These are phyloP conservation scores for Xenentodon cancila DNA, from an alignment of 2,797 vertebrate species.

Conservation along the genomic window DNA sequence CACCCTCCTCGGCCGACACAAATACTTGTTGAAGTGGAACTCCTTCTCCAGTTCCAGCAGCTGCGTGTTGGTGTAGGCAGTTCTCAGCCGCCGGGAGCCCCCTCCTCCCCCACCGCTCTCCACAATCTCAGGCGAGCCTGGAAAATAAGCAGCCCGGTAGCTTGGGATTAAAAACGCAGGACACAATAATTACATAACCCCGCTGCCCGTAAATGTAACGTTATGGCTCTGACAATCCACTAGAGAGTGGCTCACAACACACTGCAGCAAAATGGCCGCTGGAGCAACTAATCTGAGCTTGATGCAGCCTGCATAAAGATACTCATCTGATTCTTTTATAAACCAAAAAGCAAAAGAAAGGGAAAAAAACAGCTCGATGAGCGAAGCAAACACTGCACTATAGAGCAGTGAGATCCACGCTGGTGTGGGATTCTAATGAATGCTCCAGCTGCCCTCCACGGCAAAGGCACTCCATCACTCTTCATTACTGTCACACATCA, in stretches of 20 bases:
- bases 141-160: slow-evolving; percentile 50
- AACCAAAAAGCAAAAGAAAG: not conserved
- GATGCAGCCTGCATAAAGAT: slow-evolving; percentile 16
- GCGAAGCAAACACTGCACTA: slow-evolving; percentile 27
- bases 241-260: slow-evolving; percentile 63
- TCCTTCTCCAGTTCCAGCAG: slow-evolving; percentile 99
- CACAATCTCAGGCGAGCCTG: slow-evolving; percentile 91
- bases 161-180: slow-evolving; percentile 66
- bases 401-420: slow-evolving; percentile 82
- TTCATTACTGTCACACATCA: slow-evolving; percentile 99
- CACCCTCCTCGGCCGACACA: slow-evolving; percentile 95
- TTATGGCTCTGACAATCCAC: slow-evolving; percentile 57
- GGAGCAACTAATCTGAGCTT: slow-evolving; percentile 65
- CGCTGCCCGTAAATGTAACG: slow-evolving; percentile 29
- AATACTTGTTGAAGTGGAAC: slow-evolving; percentile 99
- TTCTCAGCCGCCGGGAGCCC: slow-evolving; percentile 93
- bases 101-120: slow-evolving; percentile 87
- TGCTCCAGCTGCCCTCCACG: slow-evolving; percentile 95
- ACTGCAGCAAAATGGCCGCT: slow-evolving; percentile 94
- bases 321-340: slow-evolving; percentile 31
- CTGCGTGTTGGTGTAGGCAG: slow-evolving; percentile 99
- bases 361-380: slow-evolving; percentile 28
- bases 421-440: slow-evolving; percentile 91
- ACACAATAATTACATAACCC: slow-evolving; percentile 53
- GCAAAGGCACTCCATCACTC: slow-evolving; percentile 98